These are phyloP conservation scores for Myotis myotis DNA, from an alignment of 2,797 vertebrate species.

Conservation along the genomic window DNA sequence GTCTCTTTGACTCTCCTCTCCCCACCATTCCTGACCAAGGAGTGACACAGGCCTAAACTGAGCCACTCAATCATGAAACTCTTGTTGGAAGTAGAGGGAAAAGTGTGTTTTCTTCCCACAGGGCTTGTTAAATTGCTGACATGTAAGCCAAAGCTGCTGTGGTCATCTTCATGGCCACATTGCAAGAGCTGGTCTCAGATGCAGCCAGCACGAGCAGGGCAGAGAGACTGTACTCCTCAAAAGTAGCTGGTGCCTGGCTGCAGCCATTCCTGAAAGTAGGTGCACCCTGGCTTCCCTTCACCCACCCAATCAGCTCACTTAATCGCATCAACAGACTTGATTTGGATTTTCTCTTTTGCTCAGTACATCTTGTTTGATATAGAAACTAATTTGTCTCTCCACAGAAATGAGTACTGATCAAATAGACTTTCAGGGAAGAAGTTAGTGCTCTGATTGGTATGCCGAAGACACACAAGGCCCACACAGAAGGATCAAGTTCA, in stretches of 20 bases:
- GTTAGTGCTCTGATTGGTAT: neutral
- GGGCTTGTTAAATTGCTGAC: neutral
- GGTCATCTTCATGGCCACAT: neutral
- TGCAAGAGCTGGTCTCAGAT: neutral
- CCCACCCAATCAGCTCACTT: neutral
- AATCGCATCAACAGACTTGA: neutral
- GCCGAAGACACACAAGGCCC: neutral
- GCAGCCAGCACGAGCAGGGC: fast-evolving
- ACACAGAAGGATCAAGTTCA: neutral
- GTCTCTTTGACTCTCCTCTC: neutral
- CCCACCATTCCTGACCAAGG: neutral
- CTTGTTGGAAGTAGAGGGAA: neutral
- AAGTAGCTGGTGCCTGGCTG: neutral
- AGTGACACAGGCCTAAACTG: neutral
- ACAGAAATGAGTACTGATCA: neutral
- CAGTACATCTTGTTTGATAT: neutral
- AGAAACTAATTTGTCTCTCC: neutral
- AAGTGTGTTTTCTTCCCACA: neutral
- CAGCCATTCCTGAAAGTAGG: neutral
- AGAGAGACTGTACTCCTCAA: neutral
- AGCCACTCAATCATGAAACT: no score
- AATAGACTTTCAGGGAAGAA: neutral
- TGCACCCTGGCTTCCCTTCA: neutral
- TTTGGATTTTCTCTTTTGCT: neutral
- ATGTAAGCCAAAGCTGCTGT: neutral